These are phyloP conservation scores for Porites lobata DNA, from an alignment of 92 coral and sea anemone genomes.

Conservation along the genomic window DNA sequence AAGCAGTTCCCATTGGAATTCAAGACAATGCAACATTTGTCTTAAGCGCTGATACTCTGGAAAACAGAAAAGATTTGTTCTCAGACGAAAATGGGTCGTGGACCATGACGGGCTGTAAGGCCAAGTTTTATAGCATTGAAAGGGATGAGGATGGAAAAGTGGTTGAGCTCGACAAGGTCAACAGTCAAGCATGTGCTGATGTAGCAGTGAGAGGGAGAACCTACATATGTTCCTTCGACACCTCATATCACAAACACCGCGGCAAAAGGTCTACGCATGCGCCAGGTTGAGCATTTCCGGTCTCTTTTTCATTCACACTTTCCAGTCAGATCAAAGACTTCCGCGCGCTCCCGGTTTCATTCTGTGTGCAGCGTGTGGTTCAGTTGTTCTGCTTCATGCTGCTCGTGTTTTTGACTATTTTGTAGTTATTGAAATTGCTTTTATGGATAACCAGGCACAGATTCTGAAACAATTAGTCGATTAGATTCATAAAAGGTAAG, in stretches of 20 bases:
- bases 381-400: no score
- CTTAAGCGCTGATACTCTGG: constrained; percentile 22
- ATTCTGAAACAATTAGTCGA: no score
- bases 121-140: constrained; percentile 30
- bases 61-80: constrained; percentile 45
- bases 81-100: constrained; percentile 57
- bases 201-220: constrained; percentile 62
- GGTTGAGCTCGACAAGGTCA: constrained; percentile 24
- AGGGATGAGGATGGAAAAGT: constrained; percentile 44
- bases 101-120: constrained; percentile 45
- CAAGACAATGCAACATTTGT: constrained; percentile 55
- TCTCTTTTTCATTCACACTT: no score
- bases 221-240: constrained; percentile 44
- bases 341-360: no score
- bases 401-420: no score
- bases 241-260: constrained; percentile 29
- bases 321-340: no score
- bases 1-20: constrained; percentile 33
- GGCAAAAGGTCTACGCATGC: no score
- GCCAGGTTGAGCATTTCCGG: no score
- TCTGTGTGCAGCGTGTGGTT: no score
- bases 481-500: no score
- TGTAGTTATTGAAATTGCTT: no score
- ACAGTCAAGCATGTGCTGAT: constrained; percentile 32
- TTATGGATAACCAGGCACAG: no score